A percentile compares a stretch with the other conserved stretches of the same genome.
Conservation (phyloP, 2,888 invertebrate species). For the Cheilosia variabilis region DNA sequence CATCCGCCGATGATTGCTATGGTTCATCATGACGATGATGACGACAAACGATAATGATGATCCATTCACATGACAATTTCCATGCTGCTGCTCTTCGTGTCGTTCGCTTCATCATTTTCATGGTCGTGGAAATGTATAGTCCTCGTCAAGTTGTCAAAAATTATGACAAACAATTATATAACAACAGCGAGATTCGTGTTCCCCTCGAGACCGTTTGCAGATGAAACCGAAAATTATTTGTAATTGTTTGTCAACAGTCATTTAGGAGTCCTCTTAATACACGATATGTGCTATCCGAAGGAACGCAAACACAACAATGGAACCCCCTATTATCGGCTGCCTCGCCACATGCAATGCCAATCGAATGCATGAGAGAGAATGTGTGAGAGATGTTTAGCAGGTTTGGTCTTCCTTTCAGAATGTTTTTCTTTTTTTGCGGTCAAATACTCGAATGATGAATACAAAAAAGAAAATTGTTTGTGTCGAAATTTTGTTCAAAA, state of each 20-base stretch:
- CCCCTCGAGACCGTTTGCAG: conserved; percentile 4
- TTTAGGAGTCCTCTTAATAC: conserved; percentile 55
- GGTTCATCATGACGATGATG: conserved; percentile 21
- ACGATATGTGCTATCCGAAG: conserved; percentile 49
- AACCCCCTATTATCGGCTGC: conserved; percentile 71
- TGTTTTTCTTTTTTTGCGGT: conserved; percentile 62
- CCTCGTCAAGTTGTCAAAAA: conserved; percentile 72
- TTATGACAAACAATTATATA: conserved; percentile 68
- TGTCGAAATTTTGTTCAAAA: conserved; percentile 50
- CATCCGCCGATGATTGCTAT: conserved; percentile 48
- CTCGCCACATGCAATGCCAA: conserved; percentile 63
- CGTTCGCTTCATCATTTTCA: conserved; percentile 62
- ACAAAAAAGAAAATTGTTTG: conserved; percentile 46
- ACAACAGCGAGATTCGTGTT: conserved; percentile 58
- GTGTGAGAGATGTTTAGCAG: conserved; percentile 74
- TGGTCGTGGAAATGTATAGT: conserved; percentile 74
- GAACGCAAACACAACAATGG: conserved; percentile 62
- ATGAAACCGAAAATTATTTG: conserved; percentile 71
- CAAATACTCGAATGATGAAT: conserved; percentile 64
- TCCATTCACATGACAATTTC: conserved; percentile 68
- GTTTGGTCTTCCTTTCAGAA: conserved; percentile 33
- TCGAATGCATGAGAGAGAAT: no score
- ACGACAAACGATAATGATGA: conserved; percentile 45
- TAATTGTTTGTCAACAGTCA: conserved; percentile 76
- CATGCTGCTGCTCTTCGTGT: conserved; percentile 44